Percentiles rank a stretch among this genome's conserved stretches.
Evolutionary conservation across 2,888 invertebrate genomes (phyloP).

Genomic region (Xestia sexstrigata): DNA sequence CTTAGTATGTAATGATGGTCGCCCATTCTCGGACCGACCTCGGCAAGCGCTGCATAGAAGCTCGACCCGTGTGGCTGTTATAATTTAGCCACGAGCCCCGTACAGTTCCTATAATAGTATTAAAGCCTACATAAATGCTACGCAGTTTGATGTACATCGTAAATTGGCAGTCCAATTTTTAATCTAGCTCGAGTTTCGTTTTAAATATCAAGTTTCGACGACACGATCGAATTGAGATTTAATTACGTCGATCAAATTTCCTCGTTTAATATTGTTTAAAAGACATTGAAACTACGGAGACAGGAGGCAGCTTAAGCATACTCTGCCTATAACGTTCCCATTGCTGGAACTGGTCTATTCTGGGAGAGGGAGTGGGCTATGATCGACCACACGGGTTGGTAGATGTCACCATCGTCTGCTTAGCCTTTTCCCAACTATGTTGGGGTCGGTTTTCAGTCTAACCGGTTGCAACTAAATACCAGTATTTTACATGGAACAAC

Average conservation of each 20-base stretch:
- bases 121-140: neutral
- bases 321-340: neutral
- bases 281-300: neutral
- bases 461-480: no score
- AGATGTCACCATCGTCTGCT: no score
- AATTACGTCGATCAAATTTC: neutral
- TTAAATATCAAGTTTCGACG: neutral
- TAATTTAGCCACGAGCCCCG: neutral
- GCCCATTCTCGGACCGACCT: neutral
- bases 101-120: neutral
- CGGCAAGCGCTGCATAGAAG: neutral
- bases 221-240: neutral
- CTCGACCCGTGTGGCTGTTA: neutral
- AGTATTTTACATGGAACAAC: neutral
- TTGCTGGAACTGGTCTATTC: neutral
- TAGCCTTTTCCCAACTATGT: no score
- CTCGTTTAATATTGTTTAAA: neutral
- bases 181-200: neutral
- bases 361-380: neutral
- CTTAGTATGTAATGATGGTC: neutral
- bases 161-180: neutral
- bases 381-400: no score
- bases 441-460: no score
- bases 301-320: neutral
- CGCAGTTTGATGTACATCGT: neutral